Conservation (phyloP, 2,797 vertebrate species). For the Poecile montanus region DNA sequence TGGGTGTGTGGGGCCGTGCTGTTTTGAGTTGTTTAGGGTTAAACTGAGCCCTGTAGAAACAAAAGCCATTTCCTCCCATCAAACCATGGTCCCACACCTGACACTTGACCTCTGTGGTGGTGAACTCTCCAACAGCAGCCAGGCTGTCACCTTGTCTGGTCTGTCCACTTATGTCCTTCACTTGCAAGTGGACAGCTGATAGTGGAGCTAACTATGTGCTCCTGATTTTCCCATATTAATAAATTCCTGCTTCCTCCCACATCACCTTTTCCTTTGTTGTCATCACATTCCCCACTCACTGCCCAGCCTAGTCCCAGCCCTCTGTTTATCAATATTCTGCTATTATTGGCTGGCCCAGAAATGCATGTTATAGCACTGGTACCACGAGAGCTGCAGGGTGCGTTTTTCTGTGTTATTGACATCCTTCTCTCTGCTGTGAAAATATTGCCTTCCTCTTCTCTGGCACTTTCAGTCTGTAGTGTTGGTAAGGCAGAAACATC, state of each 20-base stretch:
- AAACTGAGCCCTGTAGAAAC: neutral
- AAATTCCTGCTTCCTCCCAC: neutral
- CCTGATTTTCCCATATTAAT: neutral
- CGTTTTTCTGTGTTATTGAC: neutral
- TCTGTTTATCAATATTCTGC: neutral
- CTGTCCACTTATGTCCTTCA: neutral
- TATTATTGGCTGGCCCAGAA: conserved; percentile 42
- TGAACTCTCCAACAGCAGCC: neutral
- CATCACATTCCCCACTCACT: neutral
- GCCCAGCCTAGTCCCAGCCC: neutral
- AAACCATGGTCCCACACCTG: neutral
- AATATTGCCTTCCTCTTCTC: neutral
- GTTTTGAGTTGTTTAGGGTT: neutral
- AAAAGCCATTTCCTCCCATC: neutral
- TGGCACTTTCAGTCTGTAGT: neutral
- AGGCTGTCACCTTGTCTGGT: neutral
- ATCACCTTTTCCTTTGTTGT: neutral
- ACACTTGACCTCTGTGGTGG: neutral
- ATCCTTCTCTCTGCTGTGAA: neutral
- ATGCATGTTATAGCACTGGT: neutral
- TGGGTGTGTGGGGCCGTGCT: neutral
- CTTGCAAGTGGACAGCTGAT: neutral
- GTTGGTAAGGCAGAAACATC: neutral
- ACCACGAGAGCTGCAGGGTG: neutral
- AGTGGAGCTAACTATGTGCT: neutral